Evolutionary conservation across 2,113 vertebrate genomes (phyloP).

Genomic region (Sebastes schlegelii): DNA sequence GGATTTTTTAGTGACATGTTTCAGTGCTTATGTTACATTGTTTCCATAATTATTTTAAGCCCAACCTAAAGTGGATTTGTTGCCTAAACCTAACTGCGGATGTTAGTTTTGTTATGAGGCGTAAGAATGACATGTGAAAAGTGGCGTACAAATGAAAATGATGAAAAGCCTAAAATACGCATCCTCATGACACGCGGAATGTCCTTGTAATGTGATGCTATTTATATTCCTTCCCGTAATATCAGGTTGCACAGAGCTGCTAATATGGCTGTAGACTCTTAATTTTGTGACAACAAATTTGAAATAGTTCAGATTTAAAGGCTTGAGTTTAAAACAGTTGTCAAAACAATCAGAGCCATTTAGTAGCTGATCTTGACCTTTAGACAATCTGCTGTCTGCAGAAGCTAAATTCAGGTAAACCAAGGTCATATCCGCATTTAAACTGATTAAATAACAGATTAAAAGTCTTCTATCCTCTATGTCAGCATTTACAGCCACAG

Average conservation of each 20-base stretch:
- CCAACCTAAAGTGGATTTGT: no score
- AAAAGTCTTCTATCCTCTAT: not conserved
- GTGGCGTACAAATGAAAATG: no score
- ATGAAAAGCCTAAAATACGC: no score
- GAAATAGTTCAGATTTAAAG: not conserved
- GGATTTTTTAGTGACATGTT: no score
- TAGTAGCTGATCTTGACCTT: not conserved
- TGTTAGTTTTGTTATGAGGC: no score
- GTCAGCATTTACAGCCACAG: not conserved
- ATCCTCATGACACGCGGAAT: no score
- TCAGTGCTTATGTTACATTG: no score
- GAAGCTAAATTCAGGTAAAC: not conserved
- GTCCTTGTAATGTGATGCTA: no score
- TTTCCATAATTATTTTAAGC: no score
- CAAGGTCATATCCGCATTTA: not conserved
- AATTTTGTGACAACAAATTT: not conserved
- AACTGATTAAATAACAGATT: conserved; percentile 13
- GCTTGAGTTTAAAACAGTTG: not conserved
- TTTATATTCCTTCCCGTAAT: no score
- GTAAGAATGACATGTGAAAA: no score
- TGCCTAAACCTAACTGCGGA: no score
- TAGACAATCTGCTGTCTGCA: not conserved
- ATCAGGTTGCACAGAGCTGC: not conserved
- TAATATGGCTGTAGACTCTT: not conserved
- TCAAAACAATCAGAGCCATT: not conserved